Evolutionary conservation across 2,797 vertebrate species (phyloP), one percentile per base, ranked within the genome.

Genomic region (Acrossocheilus fasciatus): DNA sequence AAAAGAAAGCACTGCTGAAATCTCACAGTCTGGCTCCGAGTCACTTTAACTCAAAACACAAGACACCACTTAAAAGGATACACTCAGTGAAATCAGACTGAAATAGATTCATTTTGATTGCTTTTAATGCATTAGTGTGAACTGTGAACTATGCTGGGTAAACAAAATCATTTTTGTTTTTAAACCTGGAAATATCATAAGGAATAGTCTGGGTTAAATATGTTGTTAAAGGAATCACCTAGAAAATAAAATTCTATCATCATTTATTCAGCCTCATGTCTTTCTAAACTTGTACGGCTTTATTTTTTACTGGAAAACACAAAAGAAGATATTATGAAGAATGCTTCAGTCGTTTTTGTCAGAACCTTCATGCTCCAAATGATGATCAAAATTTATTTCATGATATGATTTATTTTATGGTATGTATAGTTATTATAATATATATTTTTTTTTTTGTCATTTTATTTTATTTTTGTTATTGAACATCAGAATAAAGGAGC

Each of bases 1-100:
- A 62, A 45, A 34, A 66, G 26, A 87, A 77, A 45, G 34, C 43
- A 82, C 45, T 14, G 54, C 43, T 81, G 17, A 62, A 20, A 47
- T 41, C 43, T 26, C n/a, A 74, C 7, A 64, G 52, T 34, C 34
- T 59, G 41, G 18, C 36, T 20, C 39, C 5, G 30, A 78, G 23
- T 70, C 9, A 2, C 20, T 34, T 54, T 30, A 30, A 30, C 30
- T 30, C 30, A 36, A 82, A 8, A 45, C 9, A 79, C 34, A 10
- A 64, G 15, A 45, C 12, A 18, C 17, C 17, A 81, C 7, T 81
- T 11, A 2, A 57, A 30, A 36, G 10, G 15, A 47, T 17, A 47
- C 15, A 8, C 43, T 9, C 23, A 34, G 20, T 3, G 15, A 47
- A 50, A 64, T 34, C 14, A 18, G 8, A 74, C 14, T 9, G n/a